A percentile compares a stretch with the other conserved stretches of the same genome.
These are phyloP conservation scores for Coptodon bakossiorum DNA, from an alignment of 2,113 vertebrate genomes.

Conservation along the genomic window DNA sequence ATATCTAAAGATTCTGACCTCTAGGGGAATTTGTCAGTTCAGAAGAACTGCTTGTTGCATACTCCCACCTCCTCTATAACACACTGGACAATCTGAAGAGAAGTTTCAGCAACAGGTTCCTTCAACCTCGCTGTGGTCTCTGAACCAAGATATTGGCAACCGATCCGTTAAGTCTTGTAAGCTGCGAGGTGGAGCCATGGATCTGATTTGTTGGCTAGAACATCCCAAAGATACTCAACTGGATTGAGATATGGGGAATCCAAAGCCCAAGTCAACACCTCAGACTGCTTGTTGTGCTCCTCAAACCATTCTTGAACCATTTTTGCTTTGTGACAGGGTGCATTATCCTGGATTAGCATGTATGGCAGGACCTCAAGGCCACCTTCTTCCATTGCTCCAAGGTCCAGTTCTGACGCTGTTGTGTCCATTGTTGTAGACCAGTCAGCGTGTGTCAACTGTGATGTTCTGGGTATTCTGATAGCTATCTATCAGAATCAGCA, in stretches of 20 bases:
- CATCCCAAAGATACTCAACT: background rate
- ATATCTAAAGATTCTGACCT: background rate
- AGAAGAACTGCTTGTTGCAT: background rate
- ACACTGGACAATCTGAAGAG: background rate
- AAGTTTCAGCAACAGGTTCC: background rate
- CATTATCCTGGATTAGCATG: background rate
- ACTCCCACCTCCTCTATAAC: background rate
- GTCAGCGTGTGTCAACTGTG: background rate
- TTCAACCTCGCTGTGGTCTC: background rate
- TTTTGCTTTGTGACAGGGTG: background rate
- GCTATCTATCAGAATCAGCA: background rate
- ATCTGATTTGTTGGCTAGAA: background rate
- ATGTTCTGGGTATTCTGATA: background rate
- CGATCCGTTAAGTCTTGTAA: background rate
- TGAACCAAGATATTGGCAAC: background rate
- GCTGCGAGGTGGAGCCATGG: background rate
- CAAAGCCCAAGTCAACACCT: background rate
- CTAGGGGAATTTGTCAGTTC: background rate
- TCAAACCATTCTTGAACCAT: background rate
- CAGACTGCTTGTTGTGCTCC: background rate
- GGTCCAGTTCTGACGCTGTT: background rate
- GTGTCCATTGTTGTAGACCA: background rate
- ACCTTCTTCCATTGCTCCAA: background rate
- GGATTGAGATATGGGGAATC: background rate
- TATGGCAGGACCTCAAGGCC: background rate